Conservation (phyloP, 2,888 invertebrate species). For the Drosophila algonquin region DNA sequence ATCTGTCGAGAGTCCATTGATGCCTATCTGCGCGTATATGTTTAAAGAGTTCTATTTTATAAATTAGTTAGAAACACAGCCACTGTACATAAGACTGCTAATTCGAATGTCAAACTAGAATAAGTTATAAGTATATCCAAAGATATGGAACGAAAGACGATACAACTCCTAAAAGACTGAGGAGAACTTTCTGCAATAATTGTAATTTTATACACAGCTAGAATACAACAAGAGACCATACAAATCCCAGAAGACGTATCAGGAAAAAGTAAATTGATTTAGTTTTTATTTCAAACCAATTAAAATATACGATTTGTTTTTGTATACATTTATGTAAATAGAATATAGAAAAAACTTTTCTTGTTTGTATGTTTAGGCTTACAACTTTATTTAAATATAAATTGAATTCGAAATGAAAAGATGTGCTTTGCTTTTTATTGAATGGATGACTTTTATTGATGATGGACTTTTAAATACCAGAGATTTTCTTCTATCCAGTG, state of each 20-base stretch:
- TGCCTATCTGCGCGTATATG: not conserved
- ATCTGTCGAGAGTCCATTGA: constrained; percentile 45
- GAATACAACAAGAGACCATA: not conserved
- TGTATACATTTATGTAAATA: constrained; percentile 48
- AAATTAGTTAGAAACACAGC: not conserved
- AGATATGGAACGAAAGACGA: not conserved
- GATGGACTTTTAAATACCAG: constrained; percentile 18
- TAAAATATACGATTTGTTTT: constrained; percentile 57
- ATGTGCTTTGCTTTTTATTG: too few relatives aligned
- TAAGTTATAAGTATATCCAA: constrained; percentile 1
- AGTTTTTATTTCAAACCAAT: constrained; percentile 72
- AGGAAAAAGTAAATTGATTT: constrained; percentile 51
- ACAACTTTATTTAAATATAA: too few relatives aligned
- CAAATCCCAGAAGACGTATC: not conserved
- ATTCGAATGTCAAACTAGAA: not conserved
- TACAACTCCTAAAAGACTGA: not conserved
- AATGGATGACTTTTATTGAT: too few relatives aligned
- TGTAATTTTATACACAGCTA: not conserved
- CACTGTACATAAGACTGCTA: constrained; percentile 26
- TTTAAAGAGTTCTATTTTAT: constrained; percentile 3
- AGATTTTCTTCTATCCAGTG: constrained; percentile 3
- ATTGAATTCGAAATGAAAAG: too few relatives aligned
- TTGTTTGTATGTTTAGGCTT: too few relatives aligned
- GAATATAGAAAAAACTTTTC: too few relatives aligned
- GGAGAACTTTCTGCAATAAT: too few relatives aligned